Conservation (phyloP, 2,888 invertebrate genomes). For the Eurois occulta region DNA sequence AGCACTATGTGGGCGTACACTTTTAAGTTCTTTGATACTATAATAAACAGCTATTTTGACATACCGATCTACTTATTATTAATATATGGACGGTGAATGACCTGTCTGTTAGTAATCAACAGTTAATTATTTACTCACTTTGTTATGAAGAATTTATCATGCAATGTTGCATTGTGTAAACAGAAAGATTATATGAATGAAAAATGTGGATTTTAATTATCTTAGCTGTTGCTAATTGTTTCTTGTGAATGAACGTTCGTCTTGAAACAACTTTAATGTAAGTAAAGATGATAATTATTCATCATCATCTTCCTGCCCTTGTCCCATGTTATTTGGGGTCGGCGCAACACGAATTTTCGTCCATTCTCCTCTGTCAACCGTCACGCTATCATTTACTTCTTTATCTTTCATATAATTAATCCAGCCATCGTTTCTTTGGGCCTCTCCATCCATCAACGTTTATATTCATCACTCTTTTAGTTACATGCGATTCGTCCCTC, state of each 20-base stretch:
- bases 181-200: slow-evolving; percentile 21
- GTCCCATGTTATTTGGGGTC: too few relatives aligned
- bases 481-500: too few relatives aligned
- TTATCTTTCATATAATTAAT: too few relatives aligned
- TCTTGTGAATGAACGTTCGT: slow-evolving; percentile 8
- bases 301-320: too few relatives aligned
- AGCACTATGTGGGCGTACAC: slow-evolving; percentile 51
- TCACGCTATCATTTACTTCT: too few relatives aligned
- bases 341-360: too few relatives aligned
- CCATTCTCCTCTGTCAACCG: too few relatives aligned
- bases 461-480: too few relatives aligned
- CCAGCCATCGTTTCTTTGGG: too few relatives aligned
- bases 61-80: slow-evolving; percentile 32
- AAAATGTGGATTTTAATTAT: slow-evolving; percentile 18
- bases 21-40: slow-evolving; percentile 45
- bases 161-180: slow-evolving; percentile 22
- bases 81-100: slow-evolving; percentile 50
- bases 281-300: too few relatives aligned
- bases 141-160: slow-evolving; percentile 24
- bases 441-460: too few relatives aligned
- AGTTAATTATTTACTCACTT: slow-evolving; percentile 16
- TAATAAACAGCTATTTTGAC: slow-evolving; percentile 17
- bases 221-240: background rate
- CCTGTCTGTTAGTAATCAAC: slow-evolving; percentile 37
- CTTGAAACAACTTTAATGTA: background rate